Evolutionary conservation across 2,797 vertebrate genomes (phyloP).

Genomic region (Otus scops): DNA sequence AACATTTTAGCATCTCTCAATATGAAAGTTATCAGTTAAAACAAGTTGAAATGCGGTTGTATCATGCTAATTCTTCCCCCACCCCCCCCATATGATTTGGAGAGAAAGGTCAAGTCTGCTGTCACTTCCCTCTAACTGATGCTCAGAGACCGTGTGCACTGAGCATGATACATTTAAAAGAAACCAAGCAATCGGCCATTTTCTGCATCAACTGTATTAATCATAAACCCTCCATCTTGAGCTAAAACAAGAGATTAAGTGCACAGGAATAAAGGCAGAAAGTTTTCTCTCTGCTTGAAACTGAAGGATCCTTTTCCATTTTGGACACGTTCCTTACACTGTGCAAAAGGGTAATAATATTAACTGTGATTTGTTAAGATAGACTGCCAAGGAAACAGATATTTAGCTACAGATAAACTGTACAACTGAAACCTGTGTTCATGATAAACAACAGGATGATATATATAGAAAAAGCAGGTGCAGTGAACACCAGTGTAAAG

Average conservation of each 20-base stretch:
- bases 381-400: background rate
- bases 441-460: background rate
- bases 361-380: background rate
- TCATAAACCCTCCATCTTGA: constrained; percentile 76
- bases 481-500: background rate
- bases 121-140: constrained; percentile 73
- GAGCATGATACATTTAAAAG: constrained; percentile 71
- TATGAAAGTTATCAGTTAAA: constrained; percentile 58
- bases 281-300: constrained; percentile 24
- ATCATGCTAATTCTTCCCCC: constrained; percentile 57
- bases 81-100: constrained; percentile 1
- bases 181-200: constrained; percentile 72
- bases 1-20: constrained; percentile 29
- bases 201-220: constrained; percentile 73
- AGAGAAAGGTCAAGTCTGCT: constrained; percentile 79
- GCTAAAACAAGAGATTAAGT: constrained; percentile 43
- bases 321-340: background rate
- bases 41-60: constrained; percentile 43
- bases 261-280: background rate
- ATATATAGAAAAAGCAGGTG: background rate
- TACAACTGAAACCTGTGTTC: background rate
- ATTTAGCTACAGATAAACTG: background rate
- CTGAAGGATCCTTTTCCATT: background rate
- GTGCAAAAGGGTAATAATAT: background rate
- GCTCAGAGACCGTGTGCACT: constrained; percentile 64